Evolutionary conservation across 1,140 invertebrate species (phyloP).

Genomic region (Brachionus rotundiformis): DNA sequence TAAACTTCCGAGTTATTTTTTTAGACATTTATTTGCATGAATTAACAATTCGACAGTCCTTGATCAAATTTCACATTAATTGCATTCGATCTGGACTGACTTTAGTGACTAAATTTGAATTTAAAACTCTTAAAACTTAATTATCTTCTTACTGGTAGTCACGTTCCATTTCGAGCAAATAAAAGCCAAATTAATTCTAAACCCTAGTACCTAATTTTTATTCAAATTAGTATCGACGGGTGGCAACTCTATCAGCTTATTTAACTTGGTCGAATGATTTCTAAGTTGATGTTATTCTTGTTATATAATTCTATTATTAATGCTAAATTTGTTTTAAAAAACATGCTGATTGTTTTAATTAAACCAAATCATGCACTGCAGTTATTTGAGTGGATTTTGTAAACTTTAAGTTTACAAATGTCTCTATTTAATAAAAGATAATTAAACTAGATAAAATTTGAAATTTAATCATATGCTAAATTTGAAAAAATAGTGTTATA

Average conservation of each 20-base stretch:
- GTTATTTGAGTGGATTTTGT: background rate
- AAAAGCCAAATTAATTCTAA: background rate
- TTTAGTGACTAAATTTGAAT: background rate
- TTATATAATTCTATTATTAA: conserved; percentile 44
- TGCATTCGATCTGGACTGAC: background rate
- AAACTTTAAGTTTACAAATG: background rate
- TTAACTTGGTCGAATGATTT: conserved; percentile 14
- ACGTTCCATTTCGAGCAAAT: background rate
- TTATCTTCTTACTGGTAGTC: conserved; percentile 10
- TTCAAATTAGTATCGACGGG: conserved; percentile 32
- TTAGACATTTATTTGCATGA: conserved; percentile 15
- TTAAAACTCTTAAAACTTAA: conserved; percentile 10
- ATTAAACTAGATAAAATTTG: background rate
- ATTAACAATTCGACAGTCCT: conserved; percentile 12
- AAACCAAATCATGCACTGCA: conserved; percentile 26
- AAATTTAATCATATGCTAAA: background rate
- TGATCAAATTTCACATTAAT: conserved; percentile 15
- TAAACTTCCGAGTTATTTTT: conserved; percentile 1
- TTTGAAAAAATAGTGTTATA: background rate
- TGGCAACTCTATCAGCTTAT: background rate
- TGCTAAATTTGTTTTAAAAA: conserved; percentile 34
- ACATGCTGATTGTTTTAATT: conserved; percentile 46
- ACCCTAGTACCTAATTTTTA: conserved; percentile 36
- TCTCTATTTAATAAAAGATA: background rate
- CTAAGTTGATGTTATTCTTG: conserved; percentile 7